Evolutionary conservation across 1,140 invertebrate genomes (phyloP), one percentile per base, ranked within the genome.

Genomic region (Sarcophaga bullata): DNA sequence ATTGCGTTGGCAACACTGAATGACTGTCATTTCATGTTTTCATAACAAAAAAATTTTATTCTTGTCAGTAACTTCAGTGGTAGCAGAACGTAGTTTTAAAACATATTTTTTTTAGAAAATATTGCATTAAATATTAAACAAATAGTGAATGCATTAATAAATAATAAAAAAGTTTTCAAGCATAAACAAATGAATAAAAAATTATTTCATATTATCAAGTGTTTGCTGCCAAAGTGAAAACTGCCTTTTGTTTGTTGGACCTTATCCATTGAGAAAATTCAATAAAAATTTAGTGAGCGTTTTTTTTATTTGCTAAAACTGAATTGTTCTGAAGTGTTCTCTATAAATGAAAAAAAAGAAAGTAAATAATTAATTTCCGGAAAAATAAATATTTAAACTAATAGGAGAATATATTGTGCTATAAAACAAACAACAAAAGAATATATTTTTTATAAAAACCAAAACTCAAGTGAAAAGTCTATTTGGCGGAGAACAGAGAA

Each of bases 41-140:
- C 62, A 68, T 17, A 68, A 68, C n/a, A 68, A 68, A 68, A 68
- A 52, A 10, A 52, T 52, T 68, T 68, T 68, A 68, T 11, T n/a
- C 10, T 58, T 58, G 54, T 58, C 54, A 58, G 54, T n/a, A 58
- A 58, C 17, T 68, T 68, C 62, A 19, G 62, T 68, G 62, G 62
- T 68, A 68, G 62, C 62, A 68, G 62, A 68, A 17, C 62, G 17
- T 19, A 68, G 17, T 19, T 19, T 17, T 68, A n/a, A 8, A 17
- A 19, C 62, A 25, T 9, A 68, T 19, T 68, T 19, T 68, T 17
- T 17, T 68, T 68, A 68, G n/a, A n/a, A 19, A 68, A 17, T 68
- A 52, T 9, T 25, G 5, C 62, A 68, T 68, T 19, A 19, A 68
- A 68, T 68, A 68, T 68, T 68, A 68, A 68, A 68, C 54, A 68